Evolutionary conservation across 2,797 vertebrate genomes (phyloP).

Genomic region (Alcedo atthis): DNA sequence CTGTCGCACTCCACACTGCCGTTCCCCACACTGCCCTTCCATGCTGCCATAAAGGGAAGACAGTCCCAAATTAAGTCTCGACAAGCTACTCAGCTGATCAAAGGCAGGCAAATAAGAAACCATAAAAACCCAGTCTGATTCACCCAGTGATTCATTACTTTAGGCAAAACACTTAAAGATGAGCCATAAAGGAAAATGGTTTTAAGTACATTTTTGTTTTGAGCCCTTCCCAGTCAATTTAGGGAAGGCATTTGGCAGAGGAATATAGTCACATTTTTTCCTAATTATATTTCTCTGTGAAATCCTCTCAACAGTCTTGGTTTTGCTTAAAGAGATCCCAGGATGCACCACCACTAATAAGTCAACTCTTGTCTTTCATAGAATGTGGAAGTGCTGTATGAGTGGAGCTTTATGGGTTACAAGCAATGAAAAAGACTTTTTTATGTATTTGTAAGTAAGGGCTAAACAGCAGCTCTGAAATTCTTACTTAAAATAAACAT

Average conservation of each 20-base stretch:
- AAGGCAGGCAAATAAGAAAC: conserved; percentile 55
- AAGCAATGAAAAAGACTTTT: background rate
- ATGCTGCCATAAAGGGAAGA: background rate
- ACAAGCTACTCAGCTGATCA: conserved; percentile 52
- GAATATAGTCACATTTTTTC: conserved; percentile 57
- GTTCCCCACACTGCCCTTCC: background rate
- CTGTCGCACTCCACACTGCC: background rate
- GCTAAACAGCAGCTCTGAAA: background rate
- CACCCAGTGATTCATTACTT: conserved; percentile 58
- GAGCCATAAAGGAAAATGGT: conserved; percentile 55
- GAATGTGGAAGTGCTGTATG: background rate
- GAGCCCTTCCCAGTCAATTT: conserved; percentile 58
- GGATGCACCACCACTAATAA: background rate
- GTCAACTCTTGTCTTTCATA: background rate
- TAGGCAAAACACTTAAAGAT: conserved; percentile 63
- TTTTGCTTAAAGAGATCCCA: conserved; percentile 32
- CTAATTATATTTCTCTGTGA: conserved; percentile 56
- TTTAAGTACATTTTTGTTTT: conserved; percentile 59
- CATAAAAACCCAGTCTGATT: conserved; percentile 47
- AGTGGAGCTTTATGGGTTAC: background rate
- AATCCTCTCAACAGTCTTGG: conserved; percentile 4
- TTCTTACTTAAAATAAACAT: background rate
- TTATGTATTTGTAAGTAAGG: background rate
- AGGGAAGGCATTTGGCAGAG: conserved; percentile 44
- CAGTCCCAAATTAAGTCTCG: conserved; percentile 18